Base-by-base conservation (phyloP, 1,140 invertebrate species). In the Leptonema lineaticorne region DNA sequence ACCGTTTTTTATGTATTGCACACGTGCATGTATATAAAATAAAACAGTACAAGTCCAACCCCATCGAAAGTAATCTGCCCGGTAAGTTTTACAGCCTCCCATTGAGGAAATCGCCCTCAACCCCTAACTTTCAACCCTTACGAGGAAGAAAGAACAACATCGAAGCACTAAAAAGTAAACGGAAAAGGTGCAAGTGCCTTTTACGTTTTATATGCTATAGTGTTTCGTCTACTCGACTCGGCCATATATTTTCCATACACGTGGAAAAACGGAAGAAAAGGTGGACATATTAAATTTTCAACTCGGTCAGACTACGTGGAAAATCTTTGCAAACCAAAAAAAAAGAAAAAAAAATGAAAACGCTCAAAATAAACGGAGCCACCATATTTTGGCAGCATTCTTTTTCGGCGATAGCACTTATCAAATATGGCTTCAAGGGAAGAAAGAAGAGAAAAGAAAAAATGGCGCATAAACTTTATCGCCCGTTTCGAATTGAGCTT, bases 141-240 rank as follows among this genome's bases (percentile, higher is more conserved):
- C n/a, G n/a, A n/a, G n/a, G n/a, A n/a, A n/a, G n/a, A n/a, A n/a
- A n/a, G n/a, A n/a, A 63, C 28, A 37, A 50, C 37, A 62, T 24
- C 66, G 16, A n/a, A 45, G 63, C 67, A 69, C 50, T 72, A 72
- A 72, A 72, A 72, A 67, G 70, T 72, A 72, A 72, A 72, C 70
- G 67, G 67, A 72, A 72, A 71, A 58, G 66, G 69, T 62, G 59
- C 62, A 59, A 71, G 69, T 68, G 53, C 67, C 70, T 65, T 63
- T 71, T 71, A 68, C 62, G 64, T 72, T 72, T 72, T 72, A n/a
- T n/a, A 71, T 68, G 66, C 57, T 28, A 53, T 45, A 18, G 24
- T 60, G 58, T 68, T 59, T 68, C 58, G 64, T 67, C 50, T 28
- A 28, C 16, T 16, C 60, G 28, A 8, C 27, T n/a, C 1, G 28